Evolutionary conservation across 2,113 vertebrate species (phyloP), one percentile per base, ranked within the genome.

Genomic region (Ellobius talpinus): DNA sequence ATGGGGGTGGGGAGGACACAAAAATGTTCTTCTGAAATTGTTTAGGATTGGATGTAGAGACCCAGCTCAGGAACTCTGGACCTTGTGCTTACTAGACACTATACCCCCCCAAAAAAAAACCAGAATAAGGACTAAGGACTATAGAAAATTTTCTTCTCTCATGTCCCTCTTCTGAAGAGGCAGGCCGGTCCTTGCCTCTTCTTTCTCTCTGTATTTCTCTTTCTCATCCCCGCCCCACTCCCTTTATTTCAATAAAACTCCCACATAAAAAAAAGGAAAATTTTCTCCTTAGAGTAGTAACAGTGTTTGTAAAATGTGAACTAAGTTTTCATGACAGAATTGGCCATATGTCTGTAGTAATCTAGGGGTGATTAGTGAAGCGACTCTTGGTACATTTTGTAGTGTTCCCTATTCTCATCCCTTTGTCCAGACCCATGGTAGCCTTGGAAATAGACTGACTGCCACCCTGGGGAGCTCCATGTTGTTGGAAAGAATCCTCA

Each of bases 311-410:
- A 88, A 26, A 36, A 12, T 63, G 73, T 52, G 14, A 90, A 68
- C 68, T 14, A 90, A 36, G n/a, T 50, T 93, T 90, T 93, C 39
- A 81, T 87, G 58, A 87, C 50, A 63, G 65, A 87, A 87, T 61
- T 93, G 74, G 87, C 12, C 21, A 52, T 13, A 61, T 70, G 21
- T 33, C 87, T 88, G 26, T 8, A 76, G 23, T 21, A 50, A 68
- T 65, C n/a, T 68, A 87, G 21, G 58, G 79, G 55, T 31, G 26
- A 79, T 1, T 73, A 50, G 65, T 45, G 45, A 86, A 93, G 45
- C 36, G 31, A 52, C 11, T 77, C 63, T 85, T n/a, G 66, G 14
- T 61, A 50, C 26, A 6, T 65, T 90, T 82, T 82, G 1, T 87
- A 33, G n/a, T 45, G 47, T 47, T 88, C 2, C 31, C n/a, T 88